phyloP scores from a whole-genome alignment of 1,140 invertebrate genomes.

The Neodiprion pinetum region DNA sequence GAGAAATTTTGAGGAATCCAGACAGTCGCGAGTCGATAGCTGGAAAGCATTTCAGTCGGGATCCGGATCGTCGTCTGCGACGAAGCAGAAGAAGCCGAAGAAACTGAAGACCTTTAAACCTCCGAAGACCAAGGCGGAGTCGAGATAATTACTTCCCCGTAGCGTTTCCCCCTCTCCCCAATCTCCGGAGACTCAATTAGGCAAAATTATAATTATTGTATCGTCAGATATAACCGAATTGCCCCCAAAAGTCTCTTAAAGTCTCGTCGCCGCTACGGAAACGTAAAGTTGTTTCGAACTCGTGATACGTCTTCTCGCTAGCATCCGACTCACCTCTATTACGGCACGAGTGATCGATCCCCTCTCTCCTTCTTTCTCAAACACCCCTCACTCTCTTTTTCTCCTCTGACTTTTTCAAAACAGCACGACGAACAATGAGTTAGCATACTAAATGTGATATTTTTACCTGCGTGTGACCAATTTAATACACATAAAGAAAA shows the following conservation, averaged over 20 bases:
- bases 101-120: slow-evolving; percentile 87
- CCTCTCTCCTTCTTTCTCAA: too few relatives aligned
- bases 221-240: too few relatives aligned
- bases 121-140: slow-evolving; percentile 95
- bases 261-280: background rate
- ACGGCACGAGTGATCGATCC: too few relatives aligned
- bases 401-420: too few relatives aligned
- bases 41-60: slow-evolving; percentile 94
- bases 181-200: too few relatives aligned
- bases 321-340: too few relatives aligned
- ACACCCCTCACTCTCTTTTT: too few relatives aligned
- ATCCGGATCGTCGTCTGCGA: slow-evolving; percentile 64
- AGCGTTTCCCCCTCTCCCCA: too few relatives aligned
- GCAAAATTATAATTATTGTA: too few relatives aligned
- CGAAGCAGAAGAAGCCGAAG: slow-evolving; percentile 77
- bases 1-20: slow-evolving; percentile 97
- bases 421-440: background rate
- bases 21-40: slow-evolving; percentile 92
- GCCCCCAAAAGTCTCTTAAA: background rate
- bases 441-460: slow-evolving; percentile 5
- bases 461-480: background rate
- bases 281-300: too few relatives aligned
- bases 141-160: slow-evolving; percentile 70
- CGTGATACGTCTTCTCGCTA: too few relatives aligned
- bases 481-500: background rate